These are phyloP conservation scores for Orchesella flavescens DNA, from an alignment of 2,888 invertebrate genomes.

Conservation along the genomic window DNA sequence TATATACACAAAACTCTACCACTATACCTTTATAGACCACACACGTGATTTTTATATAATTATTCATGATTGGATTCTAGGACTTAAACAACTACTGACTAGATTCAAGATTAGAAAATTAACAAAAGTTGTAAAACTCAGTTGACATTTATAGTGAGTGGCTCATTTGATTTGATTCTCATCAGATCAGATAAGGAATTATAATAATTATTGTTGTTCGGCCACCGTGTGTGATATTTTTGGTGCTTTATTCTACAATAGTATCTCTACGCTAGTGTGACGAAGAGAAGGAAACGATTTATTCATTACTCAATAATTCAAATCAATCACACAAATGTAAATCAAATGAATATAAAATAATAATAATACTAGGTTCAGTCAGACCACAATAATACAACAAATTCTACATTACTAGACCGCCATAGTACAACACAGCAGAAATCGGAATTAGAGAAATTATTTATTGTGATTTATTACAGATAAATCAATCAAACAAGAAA, in stretches of 20 bases:
- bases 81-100: too few relatives aligned
- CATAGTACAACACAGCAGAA: slow-evolving; percentile 1
- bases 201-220: background rate
- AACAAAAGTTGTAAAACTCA: too few relatives aligned
- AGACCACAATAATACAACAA: too few relatives aligned
- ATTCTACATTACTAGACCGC: background rate
- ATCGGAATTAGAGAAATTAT: slow-evolving; percentile 30
- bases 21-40: too few relatives aligned
- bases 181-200: slow-evolving; percentile 31
- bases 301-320: slow-evolving; percentile 40
- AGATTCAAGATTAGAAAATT: too few relatives aligned
- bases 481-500: too few relatives aligned
- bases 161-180: background rate
- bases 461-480: background rate
- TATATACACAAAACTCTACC: too few relatives aligned
- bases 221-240: slow-evolving; percentile 54
- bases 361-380: too few relatives aligned
- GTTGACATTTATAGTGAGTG: too few relatives aligned
- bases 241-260: slow-evolving; percentile 49
- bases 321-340: slow-evolving; percentile 36
- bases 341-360: background rate
- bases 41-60: too few relatives aligned
- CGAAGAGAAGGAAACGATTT: too few relatives aligned
- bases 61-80: too few relatives aligned
- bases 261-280: slow-evolving; percentile 1